phyloP scores from a whole-genome alignment of 2,888 invertebrate species.

The Cephonodes hylas region DNA sequence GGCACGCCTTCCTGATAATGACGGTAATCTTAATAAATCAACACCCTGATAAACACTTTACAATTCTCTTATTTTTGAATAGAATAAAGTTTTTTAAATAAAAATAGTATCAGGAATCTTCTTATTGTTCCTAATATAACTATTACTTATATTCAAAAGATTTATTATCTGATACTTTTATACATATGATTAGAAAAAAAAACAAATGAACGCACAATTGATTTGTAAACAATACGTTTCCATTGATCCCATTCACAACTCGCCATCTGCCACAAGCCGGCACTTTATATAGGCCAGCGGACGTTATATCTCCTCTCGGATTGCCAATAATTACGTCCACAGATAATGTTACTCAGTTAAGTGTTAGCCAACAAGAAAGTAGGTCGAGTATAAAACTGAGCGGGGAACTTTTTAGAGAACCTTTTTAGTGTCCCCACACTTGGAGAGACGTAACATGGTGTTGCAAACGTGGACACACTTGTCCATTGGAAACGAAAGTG shows the following conservation, averaged over 20 bases:
- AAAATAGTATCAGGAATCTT: too few relatives aligned
- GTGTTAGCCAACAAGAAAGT: conserved; percentile 39
- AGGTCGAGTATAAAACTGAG: conserved; percentile 38
- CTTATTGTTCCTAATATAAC: too few relatives aligned
- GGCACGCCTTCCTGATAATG: too few relatives aligned
- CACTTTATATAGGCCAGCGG: not conserved
- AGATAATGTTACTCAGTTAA: conserved; percentile 38
- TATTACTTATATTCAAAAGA: not conserved
- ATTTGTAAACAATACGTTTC: not conserved
- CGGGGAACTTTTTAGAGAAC: conserved; percentile 27
- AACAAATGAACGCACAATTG: too few relatives aligned
- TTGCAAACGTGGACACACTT: not conserved
- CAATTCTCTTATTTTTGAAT: too few relatives aligned
- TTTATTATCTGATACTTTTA: not conserved
- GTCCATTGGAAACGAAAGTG: not conserved
- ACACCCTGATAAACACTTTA: too few relatives aligned
- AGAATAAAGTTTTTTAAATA: too few relatives aligned
- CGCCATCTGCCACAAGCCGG: not conserved
- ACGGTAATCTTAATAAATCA: too few relatives aligned
- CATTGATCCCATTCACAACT: not conserved
- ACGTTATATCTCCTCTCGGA: conserved; percentile 19
- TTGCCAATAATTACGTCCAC: conserved; percentile 35
- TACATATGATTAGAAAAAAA: not conserved
- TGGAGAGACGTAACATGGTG: conserved; percentile 27
- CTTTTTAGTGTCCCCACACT: conserved; percentile 34